These are phyloP conservation scores for Crocodylus rhombifer DNA, from an alignment of 2,797 vertebrate species.

Conservation along the genomic window DNA sequence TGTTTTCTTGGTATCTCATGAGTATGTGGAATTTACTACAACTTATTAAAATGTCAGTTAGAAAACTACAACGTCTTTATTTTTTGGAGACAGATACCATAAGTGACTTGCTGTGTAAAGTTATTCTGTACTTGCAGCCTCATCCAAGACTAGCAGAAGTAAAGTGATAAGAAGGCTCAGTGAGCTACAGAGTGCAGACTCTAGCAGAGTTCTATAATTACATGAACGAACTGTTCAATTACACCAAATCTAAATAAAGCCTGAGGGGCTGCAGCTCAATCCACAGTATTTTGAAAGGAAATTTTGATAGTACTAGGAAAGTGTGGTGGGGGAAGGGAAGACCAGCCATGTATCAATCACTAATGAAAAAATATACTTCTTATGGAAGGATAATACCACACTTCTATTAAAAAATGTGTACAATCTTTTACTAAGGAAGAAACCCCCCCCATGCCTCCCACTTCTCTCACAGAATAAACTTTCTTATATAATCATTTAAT, in stretches of 20 bases:
- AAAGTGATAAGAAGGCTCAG: neutral
- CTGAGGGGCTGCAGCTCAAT: slow-evolving; percentile 38
- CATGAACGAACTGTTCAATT: slow-evolving; percentile 44
- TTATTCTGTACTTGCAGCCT: neutral
- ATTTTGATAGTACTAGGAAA: neutral
- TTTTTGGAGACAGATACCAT: neutral
- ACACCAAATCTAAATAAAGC: slow-evolving; percentile 53
- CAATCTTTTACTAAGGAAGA: neutral
- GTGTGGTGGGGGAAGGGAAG: neutral
- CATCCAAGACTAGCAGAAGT: slow-evolving; percentile 24
- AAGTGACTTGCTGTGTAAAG: neutral
- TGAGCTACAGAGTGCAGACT: slow-evolving; percentile 31
- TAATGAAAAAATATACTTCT: slow-evolving; percentile 37
- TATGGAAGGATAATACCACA: neutral
- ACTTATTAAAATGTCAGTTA: slow-evolving; percentile 22
- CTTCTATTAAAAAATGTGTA: neutral
- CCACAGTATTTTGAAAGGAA: slow-evolving; percentile 32
- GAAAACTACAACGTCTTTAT: neutral
- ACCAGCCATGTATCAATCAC: slow-evolving; percentile 16
- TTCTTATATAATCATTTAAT: neutral
- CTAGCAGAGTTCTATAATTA: slow-evolving; percentile 34
- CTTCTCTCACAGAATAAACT: slow-evolving; percentile 25
- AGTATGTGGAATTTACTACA: slow-evolving; percentile 17
- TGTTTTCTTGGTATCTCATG: slow-evolving; percentile 15
- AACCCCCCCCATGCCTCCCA: neutral